A percentile compares a stretch with the other conserved stretches of the same genome.
These are phyloP conservation scores for Halictus quadricinctus DNA, from an alignment of 2,888 invertebrate species.

Conservation along the genomic window DNA sequence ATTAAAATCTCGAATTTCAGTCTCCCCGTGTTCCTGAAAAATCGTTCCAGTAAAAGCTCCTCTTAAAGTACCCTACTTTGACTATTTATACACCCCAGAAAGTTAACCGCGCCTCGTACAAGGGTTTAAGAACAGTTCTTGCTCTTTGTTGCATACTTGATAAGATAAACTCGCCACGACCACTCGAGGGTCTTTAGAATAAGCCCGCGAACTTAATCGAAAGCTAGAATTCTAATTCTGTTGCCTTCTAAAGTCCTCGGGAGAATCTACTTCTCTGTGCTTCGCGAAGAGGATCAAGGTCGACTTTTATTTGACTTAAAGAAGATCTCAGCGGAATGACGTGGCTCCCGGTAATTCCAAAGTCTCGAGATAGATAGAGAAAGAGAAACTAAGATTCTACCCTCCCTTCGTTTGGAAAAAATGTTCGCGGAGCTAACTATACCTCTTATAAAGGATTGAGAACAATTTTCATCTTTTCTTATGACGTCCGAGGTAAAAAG, in stretches of 20 bases:
- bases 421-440: not conserved
- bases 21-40: not conserved
- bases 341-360: not conserved
- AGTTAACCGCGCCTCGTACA: not conserved
- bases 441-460: not conserved
- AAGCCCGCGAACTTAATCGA: not conserved
- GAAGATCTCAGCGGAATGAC: not conserved
- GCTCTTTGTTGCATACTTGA: not conserved
- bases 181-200: not conserved
- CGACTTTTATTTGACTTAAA: conserved; percentile 4
- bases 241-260: not conserved
- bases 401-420: not conserved
- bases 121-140: not conserved
- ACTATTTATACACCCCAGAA: not conserved
- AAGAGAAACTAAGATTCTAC: not conserved
- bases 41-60: not conserved
- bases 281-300: not conserved
- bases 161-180: not conserved
- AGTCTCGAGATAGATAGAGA: not conserved
- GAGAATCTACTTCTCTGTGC: not conserved
- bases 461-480: not conserved
- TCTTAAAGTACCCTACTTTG: not conserved
- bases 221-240: conserved; percentile 3
- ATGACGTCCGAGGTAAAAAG: not conserved
- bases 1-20: not conserved